Percentiles rank a stretch among this genome's conserved stretches.
These are phyloP conservation scores for Volucella bombylans DNA, from an alignment of 2,888 invertebrate genomes.

Conservation along the genomic window DNA sequence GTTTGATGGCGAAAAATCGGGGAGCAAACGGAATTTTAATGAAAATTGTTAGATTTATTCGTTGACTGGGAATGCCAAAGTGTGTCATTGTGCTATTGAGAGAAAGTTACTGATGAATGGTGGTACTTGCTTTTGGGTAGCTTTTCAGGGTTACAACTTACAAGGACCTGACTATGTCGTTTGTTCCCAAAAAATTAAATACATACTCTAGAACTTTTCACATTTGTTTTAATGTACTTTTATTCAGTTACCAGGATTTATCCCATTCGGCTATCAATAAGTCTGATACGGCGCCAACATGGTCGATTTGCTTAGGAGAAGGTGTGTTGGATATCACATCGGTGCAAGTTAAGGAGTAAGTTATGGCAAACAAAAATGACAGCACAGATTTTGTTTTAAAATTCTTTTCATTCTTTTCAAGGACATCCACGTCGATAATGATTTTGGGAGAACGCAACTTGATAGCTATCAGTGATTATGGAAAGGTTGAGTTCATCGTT, in stretches of 20 bases:
- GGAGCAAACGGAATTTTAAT: slow-evolving; percentile 49
- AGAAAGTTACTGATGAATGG: slow-evolving; percentile 56
- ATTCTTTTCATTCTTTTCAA: slow-evolving; percentile 75
- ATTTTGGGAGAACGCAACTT: slow-evolving; percentile 93
- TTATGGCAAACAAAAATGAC: slow-evolving; percentile 22
- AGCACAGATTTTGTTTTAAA: not conserved
- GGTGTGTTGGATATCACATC: slow-evolving; percentile 83
- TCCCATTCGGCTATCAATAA: slow-evolving; percentile 87
- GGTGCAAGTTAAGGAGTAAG: slow-evolving; percentile 81
- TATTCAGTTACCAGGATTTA: slow-evolving; percentile 88
- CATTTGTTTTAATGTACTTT: slow-evolving; percentile 37
- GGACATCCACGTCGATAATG: slow-evolving; percentile 88
- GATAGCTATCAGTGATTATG: slow-evolving; percentile 90
- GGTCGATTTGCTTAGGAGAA: slow-evolving; percentile 87
- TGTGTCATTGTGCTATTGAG: slow-evolving; percentile 56
- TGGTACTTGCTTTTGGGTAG: slow-evolving; percentile 24
- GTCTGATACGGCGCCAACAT: slow-evolving; percentile 82
- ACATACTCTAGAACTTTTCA: slow-evolving; percentile 22
- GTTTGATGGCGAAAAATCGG: slow-evolving; percentile 55
- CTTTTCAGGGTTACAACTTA: slow-evolving; percentile 1
- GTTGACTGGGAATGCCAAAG: slow-evolving; percentile 45
- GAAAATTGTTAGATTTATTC: slow-evolving; percentile 68
- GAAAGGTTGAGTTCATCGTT: slow-evolving; percentile 91
- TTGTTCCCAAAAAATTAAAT: slow-evolving; percentile 30
- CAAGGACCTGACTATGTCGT: not conserved